Evolutionary conservation across 2,888 invertebrate species (phyloP).

Genomic region (Luperina nickerlii): DNA sequence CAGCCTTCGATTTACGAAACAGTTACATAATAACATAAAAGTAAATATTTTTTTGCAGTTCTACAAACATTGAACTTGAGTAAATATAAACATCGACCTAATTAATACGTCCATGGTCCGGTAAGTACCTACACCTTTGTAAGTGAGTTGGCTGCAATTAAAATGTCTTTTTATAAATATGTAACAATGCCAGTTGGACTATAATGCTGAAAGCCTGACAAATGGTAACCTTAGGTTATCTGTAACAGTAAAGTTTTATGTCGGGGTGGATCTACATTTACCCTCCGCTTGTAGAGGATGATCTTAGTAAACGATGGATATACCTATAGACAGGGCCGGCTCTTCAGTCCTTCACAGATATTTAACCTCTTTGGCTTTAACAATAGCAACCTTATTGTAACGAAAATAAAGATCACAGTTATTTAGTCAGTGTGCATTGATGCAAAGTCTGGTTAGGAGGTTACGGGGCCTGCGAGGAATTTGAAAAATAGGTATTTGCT

Average conservation of each 20-base stretch:
- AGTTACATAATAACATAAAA: conserved; percentile 56
- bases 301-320: background rate
- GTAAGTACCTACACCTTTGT: conserved; percentile 72
- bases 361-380: no score
- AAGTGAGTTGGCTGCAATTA: conserved; percentile 57
- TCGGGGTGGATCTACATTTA: background rate
- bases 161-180: conserved; percentile 31
- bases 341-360: no score
- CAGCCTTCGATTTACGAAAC: conserved; percentile 59
- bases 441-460: no score
- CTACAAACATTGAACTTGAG: conserved; percentile 80
- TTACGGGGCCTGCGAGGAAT: no score
- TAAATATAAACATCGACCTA: conserved; percentile 79
- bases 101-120: conserved; percentile 81
- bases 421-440: no score
- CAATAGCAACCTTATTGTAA: no score
- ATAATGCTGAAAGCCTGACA: background rate
- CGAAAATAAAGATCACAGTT: no score
- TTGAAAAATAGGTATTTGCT: no score
- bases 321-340: background rate
- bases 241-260: background rate
- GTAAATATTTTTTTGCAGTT: conserved; percentile 52
- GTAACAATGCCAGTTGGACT: background rate
- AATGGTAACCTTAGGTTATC: background rate
- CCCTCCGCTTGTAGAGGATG: no score